These are phyloP conservation scores for Phorcus lineatus DNA, from an alignment of 2,888 invertebrate species.

Conservation along the genomic window DNA sequence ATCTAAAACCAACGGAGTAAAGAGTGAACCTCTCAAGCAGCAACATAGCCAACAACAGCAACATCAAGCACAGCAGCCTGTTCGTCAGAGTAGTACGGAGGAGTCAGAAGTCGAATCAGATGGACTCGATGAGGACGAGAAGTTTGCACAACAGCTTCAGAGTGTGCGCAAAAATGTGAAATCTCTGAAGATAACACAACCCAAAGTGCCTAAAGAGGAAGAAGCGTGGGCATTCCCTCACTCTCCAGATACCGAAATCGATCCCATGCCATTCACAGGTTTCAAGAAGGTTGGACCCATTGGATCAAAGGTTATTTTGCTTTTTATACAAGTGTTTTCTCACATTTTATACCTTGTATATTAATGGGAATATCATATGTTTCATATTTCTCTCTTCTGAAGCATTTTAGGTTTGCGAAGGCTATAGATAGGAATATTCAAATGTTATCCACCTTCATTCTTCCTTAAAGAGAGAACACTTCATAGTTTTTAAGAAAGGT, in stretches of 20 bases:
- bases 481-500: too few relatives aligned
- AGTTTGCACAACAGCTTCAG: conserved; percentile 49
- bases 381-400: too few relatives aligned
- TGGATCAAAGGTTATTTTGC: conserved; percentile 7
- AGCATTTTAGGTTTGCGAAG: too few relatives aligned
- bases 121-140: conserved; percentile 50
- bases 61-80: neutral
- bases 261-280: conserved; percentile 14
- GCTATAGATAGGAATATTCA: too few relatives aligned
- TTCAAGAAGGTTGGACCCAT: conserved; percentile 29
- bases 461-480: too few relatives aligned
- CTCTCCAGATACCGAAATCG: conserved; percentile 17
- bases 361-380: too few relatives aligned
- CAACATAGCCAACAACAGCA: neutral
- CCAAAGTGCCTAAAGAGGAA: conserved; percentile 36
- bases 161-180: conserved; percentile 34
- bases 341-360: too few relatives aligned
- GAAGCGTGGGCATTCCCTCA: conserved; percentile 44
- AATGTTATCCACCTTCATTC: too few relatives aligned
- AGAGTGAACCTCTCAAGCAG: neutral
- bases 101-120: conserved; percentile 36
- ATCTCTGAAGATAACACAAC: conserved; percentile 13
- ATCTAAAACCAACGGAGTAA: conserved; percentile 15
- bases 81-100: neutral
- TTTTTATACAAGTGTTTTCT: too few relatives aligned